Conservation (phyloP, 2,113 vertebrate species). For the Tautogolabrus adspersus region DNA sequence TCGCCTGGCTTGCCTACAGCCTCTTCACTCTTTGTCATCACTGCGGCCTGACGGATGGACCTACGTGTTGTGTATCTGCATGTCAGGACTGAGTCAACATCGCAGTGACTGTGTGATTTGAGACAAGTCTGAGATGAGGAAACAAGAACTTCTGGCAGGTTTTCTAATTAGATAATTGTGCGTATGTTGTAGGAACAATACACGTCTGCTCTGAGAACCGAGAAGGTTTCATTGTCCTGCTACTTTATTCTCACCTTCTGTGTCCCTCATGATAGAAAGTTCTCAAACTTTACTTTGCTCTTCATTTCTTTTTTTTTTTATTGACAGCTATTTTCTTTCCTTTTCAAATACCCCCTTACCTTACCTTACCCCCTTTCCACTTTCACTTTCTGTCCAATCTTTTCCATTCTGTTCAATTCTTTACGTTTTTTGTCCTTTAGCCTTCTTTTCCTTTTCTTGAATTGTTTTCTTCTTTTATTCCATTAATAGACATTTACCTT, state of each 20-base stretch:
- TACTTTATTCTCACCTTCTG: constrained; percentile 18
- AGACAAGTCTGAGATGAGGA: constrained; percentile 29
- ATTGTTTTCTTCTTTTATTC: too few species aligned
- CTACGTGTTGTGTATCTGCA: constrained; percentile 20
- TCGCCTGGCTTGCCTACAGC: constrained; percentile 44
- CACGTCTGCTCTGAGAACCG: constrained; percentile 37
- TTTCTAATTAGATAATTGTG: constrained; percentile 61
- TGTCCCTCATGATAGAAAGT: too few species aligned
- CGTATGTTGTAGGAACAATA: constrained; percentile 35
- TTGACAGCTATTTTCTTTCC: too few species aligned
- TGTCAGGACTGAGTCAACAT: constrained; percentile 54
- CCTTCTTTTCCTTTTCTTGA: too few species aligned
- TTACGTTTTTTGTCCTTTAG: too few species aligned
- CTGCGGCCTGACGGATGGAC: constrained; percentile 56
- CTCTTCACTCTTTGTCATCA: constrained; percentile 61
- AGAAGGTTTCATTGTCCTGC: neutral
- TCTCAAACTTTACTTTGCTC: too few species aligned
- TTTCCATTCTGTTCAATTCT: too few species aligned
- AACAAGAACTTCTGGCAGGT: constrained; percentile 38
- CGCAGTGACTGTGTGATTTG: constrained; percentile 23
- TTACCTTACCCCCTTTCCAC: too few species aligned
- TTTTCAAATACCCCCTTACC: too few species aligned
- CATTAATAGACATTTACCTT: too few species aligned
- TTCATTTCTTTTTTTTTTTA: too few species aligned
- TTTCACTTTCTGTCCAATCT: too few species aligned